phyloP scores from a whole-genome alignment of 2,888 invertebrate genomes.

The Protodeltote pygarga region DNA sequence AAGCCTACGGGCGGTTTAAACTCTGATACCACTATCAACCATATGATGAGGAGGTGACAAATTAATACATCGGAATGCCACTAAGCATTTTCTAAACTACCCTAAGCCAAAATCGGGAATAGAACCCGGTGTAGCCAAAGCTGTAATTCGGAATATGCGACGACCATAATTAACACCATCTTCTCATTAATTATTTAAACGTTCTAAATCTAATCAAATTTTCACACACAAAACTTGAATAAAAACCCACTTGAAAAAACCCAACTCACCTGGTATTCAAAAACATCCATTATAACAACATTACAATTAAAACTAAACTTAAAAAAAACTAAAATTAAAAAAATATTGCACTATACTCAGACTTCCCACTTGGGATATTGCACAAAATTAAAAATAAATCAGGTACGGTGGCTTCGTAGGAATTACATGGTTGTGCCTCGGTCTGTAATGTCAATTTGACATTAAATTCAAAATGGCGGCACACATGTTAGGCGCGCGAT shows the following conservation, averaged over 20 bases:
- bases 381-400: conserved; percentile 66
- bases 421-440: conserved; percentile 46
- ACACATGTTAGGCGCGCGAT: conserved; percentile 61
- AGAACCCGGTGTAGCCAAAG: too few species aligned
- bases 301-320: conserved; percentile 40
- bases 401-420: conserved; percentile 68
- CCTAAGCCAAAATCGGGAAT: too few species aligned
- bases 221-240: neutral
- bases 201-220: too few species aligned
- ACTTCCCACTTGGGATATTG: conserved; percentile 81
- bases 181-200: too few species aligned
- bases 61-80: too few species aligned
- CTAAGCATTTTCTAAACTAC: too few species aligned
- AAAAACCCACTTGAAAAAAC: too few species aligned
- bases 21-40: too few species aligned
- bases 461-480: conserved; percentile 45
- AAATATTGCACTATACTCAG: conserved; percentile 77
- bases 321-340: conserved; percentile 46
- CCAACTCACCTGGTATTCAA: conserved; percentile 81
- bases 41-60: too few species aligned
- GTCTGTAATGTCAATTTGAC: conserved; percentile 54
- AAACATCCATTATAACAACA: conserved; percentile 76
- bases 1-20: too few species aligned
- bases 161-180: too few species aligned
- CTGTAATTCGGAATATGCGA: too few species aligned